Base-by-base conservation (phyloP, 2,888 invertebrate species). In the Troides helena region DNA sequence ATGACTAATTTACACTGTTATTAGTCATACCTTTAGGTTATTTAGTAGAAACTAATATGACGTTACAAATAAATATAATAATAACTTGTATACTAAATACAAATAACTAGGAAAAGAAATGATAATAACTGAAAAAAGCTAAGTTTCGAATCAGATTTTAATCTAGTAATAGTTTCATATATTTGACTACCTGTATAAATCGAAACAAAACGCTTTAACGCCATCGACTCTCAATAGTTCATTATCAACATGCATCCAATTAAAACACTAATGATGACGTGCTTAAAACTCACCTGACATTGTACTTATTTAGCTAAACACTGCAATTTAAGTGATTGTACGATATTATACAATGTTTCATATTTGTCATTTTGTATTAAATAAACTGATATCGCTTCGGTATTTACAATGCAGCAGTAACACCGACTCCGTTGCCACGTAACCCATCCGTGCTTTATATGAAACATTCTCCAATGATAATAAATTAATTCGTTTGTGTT, bases 371-470 rank as follows among this genome's bases (percentile, higher is more conserved):
- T 14, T 10, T 14, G 14, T 14, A 46, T 14, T 4, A 23, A 58
- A 58, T 58, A 14, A 4, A 25, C 12, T 21, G 25, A n/a, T 39
- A 39, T 59, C 23, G 18, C 58, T 18, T 23, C 36, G 25, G 43
- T 67, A 63, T 66, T 39, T 59, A 8, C 63, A 23, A 46, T 67
- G 67, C 67, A 39, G 61, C 67, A 43, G 43, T 18, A 60, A 60
- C 64, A 64, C 56, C 39, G 21, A 25, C 8, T 43, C 67, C 76
- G 90, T 91, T 91, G 90, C 90, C 88, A 89, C 78, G 91, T 77
- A 80, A 87, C 87, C 82, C 78, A 78, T 78, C 82, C 83, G 79
- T 89, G 90, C 91, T 89, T 86, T 86, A 81, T 74, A 59, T 57
- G 69, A 65, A n/a, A 58, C 71, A 70, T 70, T n/a, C 18, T 6